Base-by-base conservation (phyloP, 1,140 invertebrate species). In the Cheumatopsyche charites region DNA sequence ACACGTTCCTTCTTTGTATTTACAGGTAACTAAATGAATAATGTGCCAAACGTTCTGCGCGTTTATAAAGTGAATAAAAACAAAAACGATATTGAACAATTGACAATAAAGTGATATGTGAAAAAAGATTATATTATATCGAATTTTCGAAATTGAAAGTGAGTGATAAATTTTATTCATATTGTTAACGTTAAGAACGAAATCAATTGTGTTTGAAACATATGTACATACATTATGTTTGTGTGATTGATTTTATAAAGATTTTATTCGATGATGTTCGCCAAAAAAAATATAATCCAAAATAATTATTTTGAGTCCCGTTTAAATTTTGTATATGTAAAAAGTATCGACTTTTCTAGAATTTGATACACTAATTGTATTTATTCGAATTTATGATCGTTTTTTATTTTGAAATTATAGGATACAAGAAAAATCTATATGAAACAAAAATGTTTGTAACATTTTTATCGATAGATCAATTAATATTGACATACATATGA, bases 101-200 rank as follows among this genome's bases (percentile, higher is more conserved):
- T 63, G 41, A 63, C 29, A 63, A 63, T 63, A 63, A 43, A 42
- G 62, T 42, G 62, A 42, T 63, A 42, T 42, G 62, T 63, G 62
- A 42, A 63, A 63, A 62, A 36, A 26, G 1, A 26, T 26, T 6
- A 26, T 21, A 26, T 62, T 62, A 52, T 58, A 25, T 58, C 55
- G 55, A 58, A 21, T 58, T 58, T 58, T 25, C 23, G 19, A 23
- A 58, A 21, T 7, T 47, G 12, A 47, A 36, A 58, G 55, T 58
- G 55, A 25, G 55, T 58, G 55, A 58, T 58, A 58, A 58, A 58
- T 25, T 7, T 25, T 58, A 36, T 36, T 58, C 23, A 58, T 13
- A 58, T 25, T 25, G 23, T 13, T 21, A 58, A 58, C 17, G 49
- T 25, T 25, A 58, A 25, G 19, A 23, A 58, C 23, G 55, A 12